These are phyloP conservation scores for Corbicula japonica DNA, from an alignment of 2,888 invertebrate species.

Conservation along the genomic window DNA sequence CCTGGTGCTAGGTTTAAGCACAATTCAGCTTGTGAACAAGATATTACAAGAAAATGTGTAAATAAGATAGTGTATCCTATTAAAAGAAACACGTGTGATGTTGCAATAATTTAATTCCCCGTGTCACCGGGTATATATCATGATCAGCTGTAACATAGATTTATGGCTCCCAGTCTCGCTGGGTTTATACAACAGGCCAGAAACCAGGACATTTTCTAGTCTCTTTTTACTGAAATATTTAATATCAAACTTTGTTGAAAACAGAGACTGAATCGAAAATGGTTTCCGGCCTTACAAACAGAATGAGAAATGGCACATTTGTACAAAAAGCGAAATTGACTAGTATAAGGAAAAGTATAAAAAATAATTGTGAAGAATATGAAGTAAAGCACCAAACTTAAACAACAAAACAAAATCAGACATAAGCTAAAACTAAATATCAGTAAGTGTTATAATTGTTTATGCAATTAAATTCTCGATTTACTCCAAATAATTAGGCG, in stretches of 20 bases:
- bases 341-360: slow-evolving; percentile 24
- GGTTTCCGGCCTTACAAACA: slow-evolving; percentile 8
- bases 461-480: neutral
- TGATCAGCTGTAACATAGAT: too few relatives aligned
- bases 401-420: slow-evolving; percentile 11
- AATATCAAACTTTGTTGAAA: neutral
- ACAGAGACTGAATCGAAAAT: neutral
- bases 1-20: too few relatives aligned
- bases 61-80: too few relatives aligned
- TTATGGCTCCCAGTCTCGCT: too few relatives aligned
- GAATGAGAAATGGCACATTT: slow-evolving; percentile 27
- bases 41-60: too few relatives aligned
- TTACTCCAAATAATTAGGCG: slow-evolving; percentile 7
- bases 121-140: too few relatives aligned
- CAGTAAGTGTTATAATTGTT: neutral
- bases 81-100: too few relatives aligned
- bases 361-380: neutral
- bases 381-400: slow-evolving; percentile 28
- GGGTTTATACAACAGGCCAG: too few relatives aligned
- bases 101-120: too few relatives aligned
- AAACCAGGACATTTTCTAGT: too few relatives aligned
- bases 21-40: too few relatives aligned
- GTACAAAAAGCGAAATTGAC: slow-evolving; percentile 28
- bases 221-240: too few relatives aligned
- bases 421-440: slow-evolving; percentile 21